Evolutionary conservation across 2,888 invertebrate genomes (phyloP), one percentile per base, ranked within the genome.

Genomic region (Camponotus fellah): DNA sequence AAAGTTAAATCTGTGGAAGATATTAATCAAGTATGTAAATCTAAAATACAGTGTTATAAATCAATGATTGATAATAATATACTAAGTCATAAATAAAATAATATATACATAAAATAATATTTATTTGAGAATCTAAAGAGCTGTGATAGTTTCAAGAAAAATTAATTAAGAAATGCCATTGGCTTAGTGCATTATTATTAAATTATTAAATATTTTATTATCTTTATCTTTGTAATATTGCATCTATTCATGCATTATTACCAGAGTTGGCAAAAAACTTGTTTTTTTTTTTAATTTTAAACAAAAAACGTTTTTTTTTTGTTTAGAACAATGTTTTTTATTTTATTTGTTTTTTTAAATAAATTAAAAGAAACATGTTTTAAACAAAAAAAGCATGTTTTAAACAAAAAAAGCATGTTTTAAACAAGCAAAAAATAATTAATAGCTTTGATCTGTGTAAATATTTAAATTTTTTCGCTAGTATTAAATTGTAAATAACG

Each of bases 1-100:
- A 97, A 97, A 92, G 96, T 98, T 0, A 97, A 97, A 91, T 97
- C 98, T 0, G 95, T 97, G 12, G 97, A 97, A 88, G 97, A 98
- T 92, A 95, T 97, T 14, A 96, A 96, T 85, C 96, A 97, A 95
- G 96, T 97, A 89, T 75, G 82, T 69, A 2, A 62, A 0, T 14
- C 6, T 49, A 56, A 40, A 26, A 10, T n/a, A n/a, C 2, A 46
- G 6, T 46, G 6, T 37, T 21, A 71, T 5, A 4, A 21, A 37
- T 26, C 2, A 26, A 14, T 43, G 17, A 2, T 60, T 53, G 2
- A 58, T 40, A 12, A 37, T 12, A 46, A 3, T 46, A 46, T 17
- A 32, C 3, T 17, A 72, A 49, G 12, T n/a, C 8, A 17, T 34
- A 12, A 3, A n/a, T n/a, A n/a, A n/a, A n/a, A n/a, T n/a, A n/a